These are phyloP conservation scores for Sardina pilchardus DNA, from an alignment of 2,113 vertebrate species.

Conservation along the genomic window DNA sequence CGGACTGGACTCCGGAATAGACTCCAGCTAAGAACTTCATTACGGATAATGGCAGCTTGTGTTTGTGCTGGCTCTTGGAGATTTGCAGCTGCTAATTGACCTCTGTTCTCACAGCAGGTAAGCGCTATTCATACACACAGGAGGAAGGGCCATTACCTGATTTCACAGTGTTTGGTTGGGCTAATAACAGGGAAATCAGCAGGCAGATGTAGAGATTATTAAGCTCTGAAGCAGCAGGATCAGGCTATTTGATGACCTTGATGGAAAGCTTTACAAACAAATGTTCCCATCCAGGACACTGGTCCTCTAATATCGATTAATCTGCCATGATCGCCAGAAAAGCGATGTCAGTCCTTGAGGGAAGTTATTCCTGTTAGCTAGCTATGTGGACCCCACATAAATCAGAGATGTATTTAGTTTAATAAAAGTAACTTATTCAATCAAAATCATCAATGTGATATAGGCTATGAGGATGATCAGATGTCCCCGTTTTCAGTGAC, in stretches of 20 bases:
- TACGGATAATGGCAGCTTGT: conserved; percentile 37
- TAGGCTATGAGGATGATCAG: too few species aligned
- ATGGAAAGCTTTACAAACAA: not conserved
- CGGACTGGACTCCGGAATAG: conserved; percentile 19
- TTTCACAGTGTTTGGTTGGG: conserved; percentile 37
- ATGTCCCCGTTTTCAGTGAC: too few species aligned
- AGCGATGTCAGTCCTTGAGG: not conserved
- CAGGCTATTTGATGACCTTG: not conserved
- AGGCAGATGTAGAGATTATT: conserved; percentile 47
- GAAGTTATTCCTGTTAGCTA: not conserved
- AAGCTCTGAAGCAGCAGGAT: not conserved
- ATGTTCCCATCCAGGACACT: not conserved
- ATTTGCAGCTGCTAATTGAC: conserved; percentile 46
- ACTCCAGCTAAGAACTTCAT: conserved; percentile 39
- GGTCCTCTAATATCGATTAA: not conserved
- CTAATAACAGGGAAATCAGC: conserved; percentile 25
- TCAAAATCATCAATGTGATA: too few species aligned
- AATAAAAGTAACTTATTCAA: too few species aligned
- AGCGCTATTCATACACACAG: conserved; percentile 31
- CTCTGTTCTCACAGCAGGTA: conserved; percentile 34
- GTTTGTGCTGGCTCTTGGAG: conserved; percentile 45
- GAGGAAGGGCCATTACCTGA: conserved; percentile 42
- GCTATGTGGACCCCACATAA: not conserved
- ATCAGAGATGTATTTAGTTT: not conserved
- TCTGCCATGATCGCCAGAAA: not conserved